phyloP scores from a whole-genome alignment of 2,888 invertebrate genomes.

The Caenorhabditis drosophilae region DNA sequence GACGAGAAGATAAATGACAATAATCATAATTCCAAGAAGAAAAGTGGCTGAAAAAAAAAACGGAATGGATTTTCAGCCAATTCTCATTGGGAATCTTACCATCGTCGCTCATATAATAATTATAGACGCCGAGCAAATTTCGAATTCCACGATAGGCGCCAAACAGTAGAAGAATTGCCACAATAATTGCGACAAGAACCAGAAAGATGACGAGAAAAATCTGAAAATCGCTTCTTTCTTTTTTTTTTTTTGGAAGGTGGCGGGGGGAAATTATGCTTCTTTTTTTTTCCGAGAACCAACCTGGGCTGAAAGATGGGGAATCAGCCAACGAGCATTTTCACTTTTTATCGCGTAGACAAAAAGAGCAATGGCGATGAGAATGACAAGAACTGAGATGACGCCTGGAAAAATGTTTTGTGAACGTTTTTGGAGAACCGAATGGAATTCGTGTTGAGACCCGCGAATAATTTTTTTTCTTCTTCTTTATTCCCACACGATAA shows the following conservation, averaged over 20 bases:
- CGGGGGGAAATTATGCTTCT: too few species aligned
- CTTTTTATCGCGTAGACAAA: slow-evolving; percentile 65
- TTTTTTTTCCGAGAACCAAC: too few species aligned
- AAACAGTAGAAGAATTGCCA: slow-evolving; percentile 62
- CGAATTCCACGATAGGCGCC: slow-evolving; percentile 65
- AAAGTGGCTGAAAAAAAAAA: slow-evolving; percentile 58
- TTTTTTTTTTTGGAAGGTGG: too few species aligned
- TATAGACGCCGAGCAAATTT: slow-evolving; percentile 63
- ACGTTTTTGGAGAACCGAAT: too few species aligned
- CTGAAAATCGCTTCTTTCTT: slow-evolving; percentile 38
- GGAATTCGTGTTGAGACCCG: too few species aligned
- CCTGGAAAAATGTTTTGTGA: too few species aligned
- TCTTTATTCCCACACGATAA: too few species aligned
- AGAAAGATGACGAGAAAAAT: slow-evolving; percentile 67
- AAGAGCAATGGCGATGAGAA: slow-evolving; percentile 63
- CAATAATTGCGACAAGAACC: slow-evolving; percentile 64
- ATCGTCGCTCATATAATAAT: slow-evolving; percentile 66
- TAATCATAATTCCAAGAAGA: slow-evolving; percentile 63
- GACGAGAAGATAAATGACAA: slow-evolving; percentile 64
- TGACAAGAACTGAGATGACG: slow-evolving; percentile 62
- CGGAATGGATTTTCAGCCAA: too few species aligned
- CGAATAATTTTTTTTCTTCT: too few species aligned
- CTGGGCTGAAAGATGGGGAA: slow-evolving; percentile 66
- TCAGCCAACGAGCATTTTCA: slow-evolving; percentile 63
- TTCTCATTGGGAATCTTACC: slow-evolving; percentile 41